Percentiles rank a stretch among this genome's conserved stretches.
Evolutionary conservation across 2,797 vertebrate genomes (phyloP).

Genomic region (Aratinga solstitialis): DNA sequence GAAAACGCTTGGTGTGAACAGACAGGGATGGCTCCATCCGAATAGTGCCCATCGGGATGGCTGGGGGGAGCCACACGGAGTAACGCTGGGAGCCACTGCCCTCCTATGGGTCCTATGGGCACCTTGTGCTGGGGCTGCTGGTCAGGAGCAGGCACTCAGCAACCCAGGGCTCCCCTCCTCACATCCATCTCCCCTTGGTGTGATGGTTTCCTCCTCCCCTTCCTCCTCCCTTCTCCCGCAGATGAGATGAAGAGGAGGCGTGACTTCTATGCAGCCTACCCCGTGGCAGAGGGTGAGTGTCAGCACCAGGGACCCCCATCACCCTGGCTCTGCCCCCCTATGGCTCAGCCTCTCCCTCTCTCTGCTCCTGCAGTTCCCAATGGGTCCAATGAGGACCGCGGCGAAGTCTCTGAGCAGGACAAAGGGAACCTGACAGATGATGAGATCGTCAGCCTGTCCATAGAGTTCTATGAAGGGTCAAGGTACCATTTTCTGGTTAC

Average conservation of each 20-base stretch:
- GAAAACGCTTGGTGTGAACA: background rate
- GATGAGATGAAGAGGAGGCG: conserved; percentile 85
- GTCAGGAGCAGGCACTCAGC: background rate
- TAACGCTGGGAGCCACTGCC: background rate
- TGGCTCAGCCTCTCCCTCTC: background rate
- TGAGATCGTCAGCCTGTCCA: conserved; percentile 83
- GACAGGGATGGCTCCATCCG: background rate
- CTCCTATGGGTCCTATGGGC: background rate
- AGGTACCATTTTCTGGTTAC: background rate
- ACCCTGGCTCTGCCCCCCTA: accelerated
- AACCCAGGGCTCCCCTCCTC: background rate
- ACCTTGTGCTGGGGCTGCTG: background rate
- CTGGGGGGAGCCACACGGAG: background rate
- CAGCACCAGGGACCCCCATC: background rate
- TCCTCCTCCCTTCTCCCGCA: conserved; percentile 11
- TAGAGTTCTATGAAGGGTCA: conserved; percentile 80
- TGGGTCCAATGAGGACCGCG: conserved; percentile 76
- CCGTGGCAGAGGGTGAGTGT: conserved; percentile 77
- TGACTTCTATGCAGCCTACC: conserved; percentile 80
- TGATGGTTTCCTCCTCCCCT: background rate
- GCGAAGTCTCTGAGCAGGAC: conserved; percentile 75
- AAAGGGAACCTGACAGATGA: conserved; percentile 75
- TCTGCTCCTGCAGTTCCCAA: conserved; percentile 68
- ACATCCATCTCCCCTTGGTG: background rate
- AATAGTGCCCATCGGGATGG: background rate